phyloP scores from a whole-genome alignment of 2,113 vertebrate species.

The Pantherophis guttatus region DNA sequence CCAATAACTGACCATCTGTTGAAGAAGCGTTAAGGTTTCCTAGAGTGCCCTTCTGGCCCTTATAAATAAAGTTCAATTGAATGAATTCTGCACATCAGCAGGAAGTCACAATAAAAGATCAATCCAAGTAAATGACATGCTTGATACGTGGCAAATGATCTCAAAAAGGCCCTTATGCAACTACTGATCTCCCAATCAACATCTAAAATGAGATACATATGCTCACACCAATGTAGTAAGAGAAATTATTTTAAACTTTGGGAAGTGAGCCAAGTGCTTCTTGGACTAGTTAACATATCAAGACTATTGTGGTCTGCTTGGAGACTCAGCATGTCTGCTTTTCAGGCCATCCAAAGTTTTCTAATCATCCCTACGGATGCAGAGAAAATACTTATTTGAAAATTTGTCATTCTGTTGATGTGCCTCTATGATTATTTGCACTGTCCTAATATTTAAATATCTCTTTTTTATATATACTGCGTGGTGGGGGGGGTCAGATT shows the following conservation, averaged over 20 bases:
- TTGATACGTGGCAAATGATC: neutral
- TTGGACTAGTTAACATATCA: neutral
- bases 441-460: neutral
- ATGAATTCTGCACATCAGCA: neutral
- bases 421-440: neutral
- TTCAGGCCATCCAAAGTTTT: neutral
- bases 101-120: neutral
- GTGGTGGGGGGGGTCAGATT: neutral
- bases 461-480: neutral
- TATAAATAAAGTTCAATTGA: neutral
- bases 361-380: neutral
- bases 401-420: neutral
- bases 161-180: neutral
- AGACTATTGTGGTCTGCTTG: neutral
- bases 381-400: neutral
- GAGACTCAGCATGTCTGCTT: neutral
- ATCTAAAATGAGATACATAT: neutral
- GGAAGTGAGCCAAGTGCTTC: neutral
- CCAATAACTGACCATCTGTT: neutral
- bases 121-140: neutral
- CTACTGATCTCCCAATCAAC: neutral
- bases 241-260: neutral
- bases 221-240: neutral
- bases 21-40: neutral
- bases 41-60: neutral